A percentile compares a stretch with the other conserved stretches of the same genome.
These are phyloP conservation scores for Excalfactoria chinensis DNA, from an alignment of 2,113 vertebrate species.

Conservation along the genomic window DNA sequence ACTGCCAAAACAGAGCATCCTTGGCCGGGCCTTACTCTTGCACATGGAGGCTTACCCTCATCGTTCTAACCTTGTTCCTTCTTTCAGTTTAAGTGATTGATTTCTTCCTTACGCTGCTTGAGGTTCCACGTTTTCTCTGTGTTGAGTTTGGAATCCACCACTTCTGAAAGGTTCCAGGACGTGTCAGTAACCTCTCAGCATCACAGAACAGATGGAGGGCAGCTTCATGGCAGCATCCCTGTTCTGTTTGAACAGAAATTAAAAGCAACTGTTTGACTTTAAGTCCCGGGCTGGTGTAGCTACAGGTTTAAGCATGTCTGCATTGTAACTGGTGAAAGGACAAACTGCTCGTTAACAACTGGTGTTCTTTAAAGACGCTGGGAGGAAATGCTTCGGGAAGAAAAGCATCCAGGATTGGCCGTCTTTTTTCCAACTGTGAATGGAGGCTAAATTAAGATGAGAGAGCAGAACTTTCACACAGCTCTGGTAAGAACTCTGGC, in stretches of 20 bases:
- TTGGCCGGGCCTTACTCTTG: background rate
- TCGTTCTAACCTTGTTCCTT: background rate
- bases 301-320: conserved; percentile 28
- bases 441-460: conserved; percentile 10
- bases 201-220: background rate
- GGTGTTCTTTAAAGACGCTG: background rate
- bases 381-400: conserved; percentile 13
- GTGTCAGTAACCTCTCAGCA: background rate
- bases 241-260: background rate
- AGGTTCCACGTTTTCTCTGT: background rate
- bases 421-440: conserved; percentile 14
- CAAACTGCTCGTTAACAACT: conserved; percentile 44
- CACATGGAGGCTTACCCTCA: background rate
- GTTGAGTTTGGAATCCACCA: background rate
- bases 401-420: background rate
- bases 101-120: background rate
- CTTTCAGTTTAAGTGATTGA: background rate
- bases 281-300: background rate
- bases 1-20: background rate
- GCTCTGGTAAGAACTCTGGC: background rate
- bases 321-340: conserved; percentile 40
- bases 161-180: background rate
- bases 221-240: background rate
- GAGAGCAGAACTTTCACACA: conserved; percentile 24
- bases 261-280: background rate